Conservation (phyloP, 2,888 invertebrate genomes). For the Dastarcus helophoroides region DNA sequence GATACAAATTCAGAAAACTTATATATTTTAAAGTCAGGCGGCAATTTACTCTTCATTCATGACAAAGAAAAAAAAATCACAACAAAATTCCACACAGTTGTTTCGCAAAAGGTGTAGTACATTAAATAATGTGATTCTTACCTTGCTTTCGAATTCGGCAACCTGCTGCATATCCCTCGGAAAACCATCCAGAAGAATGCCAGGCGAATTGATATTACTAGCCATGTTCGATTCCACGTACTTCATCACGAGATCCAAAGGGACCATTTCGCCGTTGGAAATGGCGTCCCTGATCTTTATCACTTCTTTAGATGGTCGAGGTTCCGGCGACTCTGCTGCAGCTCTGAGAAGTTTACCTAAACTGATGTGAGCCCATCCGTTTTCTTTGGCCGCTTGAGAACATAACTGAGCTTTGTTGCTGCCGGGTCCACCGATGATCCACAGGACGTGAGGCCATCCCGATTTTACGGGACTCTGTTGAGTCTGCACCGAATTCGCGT, state of each 20-base stretch:
- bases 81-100: too few species aligned
- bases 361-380: conserved; percentile 33
- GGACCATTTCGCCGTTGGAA: conserved; percentile 69
- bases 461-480: conserved; percentile 30
- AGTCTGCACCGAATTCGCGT: conserved; percentile 20
- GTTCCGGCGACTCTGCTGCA: conserved; percentile 48
- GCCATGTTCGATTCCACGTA: conserved; percentile 60
- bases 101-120: too few species aligned
- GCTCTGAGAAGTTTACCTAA: conserved; percentile 67
- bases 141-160: conserved; percentile 79
- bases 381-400: conserved; percentile 54
- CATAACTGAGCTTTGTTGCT: conserved; percentile 80
- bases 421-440: conserved; percentile 75
- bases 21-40: too few species aligned
- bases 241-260: conserved; percentile 64
- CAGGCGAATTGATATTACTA: conserved; percentile 49
- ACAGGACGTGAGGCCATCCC: conserved; percentile 33
- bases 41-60: too few species aligned
- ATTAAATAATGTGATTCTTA: too few species aligned
- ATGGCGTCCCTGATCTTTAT: conserved; percentile 52
- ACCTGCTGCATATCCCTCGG: conserved; percentile 86
- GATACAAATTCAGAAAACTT: too few species aligned
- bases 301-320: conserved; percentile 32
- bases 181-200: conserved; percentile 88
- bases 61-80: too few species aligned